Evolutionary conservation across 2,113 vertebrate genomes (phyloP), one percentile per base, ranked within the genome.

Genomic region (Edolisoma coerulescens): DNA sequence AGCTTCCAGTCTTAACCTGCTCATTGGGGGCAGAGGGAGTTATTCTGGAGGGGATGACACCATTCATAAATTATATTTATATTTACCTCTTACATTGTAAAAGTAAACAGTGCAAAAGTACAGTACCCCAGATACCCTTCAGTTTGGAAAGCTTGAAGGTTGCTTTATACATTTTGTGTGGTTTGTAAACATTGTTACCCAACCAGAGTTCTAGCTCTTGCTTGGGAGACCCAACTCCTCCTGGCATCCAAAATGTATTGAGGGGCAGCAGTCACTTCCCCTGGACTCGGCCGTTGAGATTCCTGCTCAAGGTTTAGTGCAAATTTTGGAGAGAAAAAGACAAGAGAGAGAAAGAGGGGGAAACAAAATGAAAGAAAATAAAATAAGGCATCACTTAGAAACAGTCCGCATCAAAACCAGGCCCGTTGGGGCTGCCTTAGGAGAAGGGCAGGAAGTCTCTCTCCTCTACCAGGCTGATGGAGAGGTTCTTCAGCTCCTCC

Each of bases 321-420:
- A 99, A 99, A 98, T 98, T 97, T 98, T 95, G 94, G 95, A 97
- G 95, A 97, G 93, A 91, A 96, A 96, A 95, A 87, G 94, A 97
- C 37, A 7, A 94, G 45, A 85, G 75, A 89, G 54, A 79, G 32
- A 60, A 19, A 77, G 41, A 39, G 42, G 57, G 70, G 28, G 19
- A 11, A 19, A 67, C 39, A 69, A 87, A 97, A 78, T 3, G 1
- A 80, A 95, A 93, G 30, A 83, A 96, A 97, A 97, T 79, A 96
- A 89, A 94, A 97, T 99, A 99, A 99, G 99, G 99, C 99, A 99
- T 99, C 98, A 98, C 98, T 99, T 99, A 98, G 96, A 99, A 98
- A 98, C 10, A 61, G 95, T 96, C 92, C 5, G 6, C 98, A 98
- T 98, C 98, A 98, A 99, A 99, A 98, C 98, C 92, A 87, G 92